Percentiles rank a stretch among this genome's conserved stretches.
phyloP scores from a whole-genome alignment of 2,113 vertebrate species.

The Hiodon tergisus region DNA sequence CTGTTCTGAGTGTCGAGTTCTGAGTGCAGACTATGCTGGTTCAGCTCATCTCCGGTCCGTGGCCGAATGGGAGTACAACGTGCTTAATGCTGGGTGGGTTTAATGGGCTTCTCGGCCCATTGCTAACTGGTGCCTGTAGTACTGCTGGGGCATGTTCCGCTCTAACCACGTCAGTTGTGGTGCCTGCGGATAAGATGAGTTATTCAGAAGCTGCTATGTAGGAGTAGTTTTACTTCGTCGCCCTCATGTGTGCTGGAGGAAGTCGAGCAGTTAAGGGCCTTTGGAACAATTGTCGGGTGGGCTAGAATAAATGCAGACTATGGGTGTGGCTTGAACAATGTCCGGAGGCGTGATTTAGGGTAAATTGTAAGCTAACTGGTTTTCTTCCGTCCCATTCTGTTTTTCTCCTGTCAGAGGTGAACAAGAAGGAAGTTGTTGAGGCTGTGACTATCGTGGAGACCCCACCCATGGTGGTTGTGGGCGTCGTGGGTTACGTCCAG shows the following conservation, averaged over 20 bases:
- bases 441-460: constrained; percentile 93
- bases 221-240: too few relatives aligned
- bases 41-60: not conserved
- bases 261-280: too few relatives aligned
- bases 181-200: too few relatives aligned
- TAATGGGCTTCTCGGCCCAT: not conserved
- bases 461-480: constrained; percentile 91
- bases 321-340: too few relatives aligned
- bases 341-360: too few relatives aligned
- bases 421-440: constrained; percentile 97
- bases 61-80: not conserved
- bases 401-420: constrained; percentile 75
- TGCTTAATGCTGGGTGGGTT: not conserved
- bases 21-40: constrained; percentile 48
- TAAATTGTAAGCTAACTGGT: not conserved
- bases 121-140: not conserved
- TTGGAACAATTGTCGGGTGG: not conserved
- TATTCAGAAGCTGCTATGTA: too few relatives aligned
- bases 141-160: too few relatives aligned
- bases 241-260: too few relatives aligned
- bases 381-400: not conserved
- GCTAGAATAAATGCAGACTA: not conserved
- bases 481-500: constrained; percentile 83
- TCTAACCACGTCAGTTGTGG: too few relatives aligned
- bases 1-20: constrained; percentile 71